A percentile compares a stretch with the other conserved stretches of the same genome.
phyloP scores from a whole-genome alignment of 2,113 vertebrate genomes.

The Chauna torquata region DNA sequence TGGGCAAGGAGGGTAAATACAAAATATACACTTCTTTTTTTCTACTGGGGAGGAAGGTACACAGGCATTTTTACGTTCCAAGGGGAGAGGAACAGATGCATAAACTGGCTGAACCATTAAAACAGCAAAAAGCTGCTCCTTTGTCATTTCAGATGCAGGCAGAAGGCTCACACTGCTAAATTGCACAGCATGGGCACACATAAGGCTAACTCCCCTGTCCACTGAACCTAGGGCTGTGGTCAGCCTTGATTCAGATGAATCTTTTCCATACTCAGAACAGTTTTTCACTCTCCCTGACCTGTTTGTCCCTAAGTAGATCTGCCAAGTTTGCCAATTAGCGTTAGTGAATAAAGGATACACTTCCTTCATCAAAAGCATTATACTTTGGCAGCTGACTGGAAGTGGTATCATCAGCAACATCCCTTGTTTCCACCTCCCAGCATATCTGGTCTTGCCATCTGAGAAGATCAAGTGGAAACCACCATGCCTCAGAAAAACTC shows the following conservation, averaged over 20 bases:
- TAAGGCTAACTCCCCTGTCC: background rate
- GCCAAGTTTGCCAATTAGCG: background rate
- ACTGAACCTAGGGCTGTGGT: background rate
- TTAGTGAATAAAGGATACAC: background rate
- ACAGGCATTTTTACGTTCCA: background rate
- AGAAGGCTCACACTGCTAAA: background rate
- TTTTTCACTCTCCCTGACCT: background rate
- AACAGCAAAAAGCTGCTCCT: background rate
- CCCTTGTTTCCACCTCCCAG: background rate
- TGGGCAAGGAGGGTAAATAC: background rate
- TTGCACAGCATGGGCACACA: background rate
- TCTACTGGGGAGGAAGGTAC: background rate
- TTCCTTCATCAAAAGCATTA: background rate
- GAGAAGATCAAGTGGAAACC: background rate
- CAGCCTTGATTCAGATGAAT: background rate
- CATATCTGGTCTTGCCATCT: background rate
- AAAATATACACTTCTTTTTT: too few relatives aligned
- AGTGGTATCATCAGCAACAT: background rate
- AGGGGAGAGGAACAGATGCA: background rate
- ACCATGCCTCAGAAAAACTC: accelerated
- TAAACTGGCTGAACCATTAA: background rate
- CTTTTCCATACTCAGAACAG: background rate
- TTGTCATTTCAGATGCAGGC: background rate
- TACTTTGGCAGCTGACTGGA: background rate
- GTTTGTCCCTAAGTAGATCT: background rate